A percentile compares a stretch with the other conserved stretches of the same genome.
phyloP scores from a whole-genome alignment of 1,140 invertebrate genomes.

The Drosophila takahashii region DNA sequence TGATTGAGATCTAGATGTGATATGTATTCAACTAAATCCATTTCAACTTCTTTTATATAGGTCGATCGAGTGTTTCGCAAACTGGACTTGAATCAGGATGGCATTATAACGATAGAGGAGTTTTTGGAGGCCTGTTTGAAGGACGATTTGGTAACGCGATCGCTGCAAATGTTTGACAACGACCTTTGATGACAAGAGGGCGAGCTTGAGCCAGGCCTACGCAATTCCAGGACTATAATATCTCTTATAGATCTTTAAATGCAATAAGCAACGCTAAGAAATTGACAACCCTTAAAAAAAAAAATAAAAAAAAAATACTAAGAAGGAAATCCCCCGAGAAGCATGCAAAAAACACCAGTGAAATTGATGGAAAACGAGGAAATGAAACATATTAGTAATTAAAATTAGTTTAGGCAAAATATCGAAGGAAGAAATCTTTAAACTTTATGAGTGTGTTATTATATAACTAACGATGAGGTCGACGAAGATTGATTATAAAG shows the following conservation, averaged over 20 bases:
- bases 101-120: conserved; percentile 97
- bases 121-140: conserved; percentile 98
- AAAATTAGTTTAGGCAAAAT: conserved; percentile 70
- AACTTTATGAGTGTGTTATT: conserved; percentile 69
- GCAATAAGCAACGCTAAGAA: conserved; percentile 31
- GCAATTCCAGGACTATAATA: conserved; percentile 77
- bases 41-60: conserved; percentile 59
- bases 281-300: conserved; percentile 14
- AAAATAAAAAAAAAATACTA: conserved; percentile 19
- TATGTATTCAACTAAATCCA: neutral
- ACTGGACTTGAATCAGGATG: conserved; percentile 96
- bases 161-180: conserved; percentile 92
- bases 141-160: conserved; percentile 93
- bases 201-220: conserved; percentile 47
- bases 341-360: conserved; percentile 44
- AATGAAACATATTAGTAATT: conserved; percentile 68
- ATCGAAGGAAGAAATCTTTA: conserved; percentile 44
- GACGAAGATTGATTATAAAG: conserved; percentile 39
- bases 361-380: conserved; percentile 43
- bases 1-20: too few species aligned
- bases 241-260: conserved; percentile 82
- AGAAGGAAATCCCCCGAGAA: neutral
- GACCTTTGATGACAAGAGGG: conserved; percentile 85
- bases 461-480: conserved; percentile 39
- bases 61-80: conserved; percentile 94